Evolutionary conservation across 2,113 vertebrate genomes (phyloP).

Genomic region (Cephalopterus ornatus): DNA sequence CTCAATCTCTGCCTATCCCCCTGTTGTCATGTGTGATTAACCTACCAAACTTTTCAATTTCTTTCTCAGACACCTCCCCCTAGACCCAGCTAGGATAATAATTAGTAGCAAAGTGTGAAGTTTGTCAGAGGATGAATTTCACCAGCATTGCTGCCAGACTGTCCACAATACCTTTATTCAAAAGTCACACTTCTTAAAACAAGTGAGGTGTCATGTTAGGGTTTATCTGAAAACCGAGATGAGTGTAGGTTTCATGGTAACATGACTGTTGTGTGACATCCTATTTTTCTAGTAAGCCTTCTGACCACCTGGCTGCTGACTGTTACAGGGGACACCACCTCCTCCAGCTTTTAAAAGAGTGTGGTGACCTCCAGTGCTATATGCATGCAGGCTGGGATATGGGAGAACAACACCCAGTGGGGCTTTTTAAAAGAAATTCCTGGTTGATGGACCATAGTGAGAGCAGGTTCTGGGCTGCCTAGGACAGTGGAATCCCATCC

Average conservation of each 20-base stretch:
- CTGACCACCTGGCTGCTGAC: background rate
- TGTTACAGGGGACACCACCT: background rate
- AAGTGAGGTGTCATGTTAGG: background rate
- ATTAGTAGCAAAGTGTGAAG: background rate
- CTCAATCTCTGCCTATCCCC: background rate
- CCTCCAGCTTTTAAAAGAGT: background rate
- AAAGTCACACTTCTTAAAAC: background rate
- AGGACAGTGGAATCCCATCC: background rate
- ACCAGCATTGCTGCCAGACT: background rate
- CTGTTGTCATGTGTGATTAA: background rate
- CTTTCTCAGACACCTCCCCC: background rate
- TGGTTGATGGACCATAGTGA: background rate
- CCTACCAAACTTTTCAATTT: background rate
- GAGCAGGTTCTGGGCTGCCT: background rate
- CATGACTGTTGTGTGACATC: background rate
- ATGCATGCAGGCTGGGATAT: background rate
- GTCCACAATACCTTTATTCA: background rate
- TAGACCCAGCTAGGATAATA: background rate
- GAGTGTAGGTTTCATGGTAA: background rate
- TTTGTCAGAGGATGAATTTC: background rate
- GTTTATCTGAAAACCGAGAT: background rate
- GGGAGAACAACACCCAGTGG: background rate
- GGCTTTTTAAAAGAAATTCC: background rate
- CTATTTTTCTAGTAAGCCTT: background rate
- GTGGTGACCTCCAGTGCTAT: accelerated